Evolutionary conservation across 1,140 invertebrate species (phyloP), one percentile per base, ranked within the genome.

Genomic region (Trichonephila clavipes): DNA sequence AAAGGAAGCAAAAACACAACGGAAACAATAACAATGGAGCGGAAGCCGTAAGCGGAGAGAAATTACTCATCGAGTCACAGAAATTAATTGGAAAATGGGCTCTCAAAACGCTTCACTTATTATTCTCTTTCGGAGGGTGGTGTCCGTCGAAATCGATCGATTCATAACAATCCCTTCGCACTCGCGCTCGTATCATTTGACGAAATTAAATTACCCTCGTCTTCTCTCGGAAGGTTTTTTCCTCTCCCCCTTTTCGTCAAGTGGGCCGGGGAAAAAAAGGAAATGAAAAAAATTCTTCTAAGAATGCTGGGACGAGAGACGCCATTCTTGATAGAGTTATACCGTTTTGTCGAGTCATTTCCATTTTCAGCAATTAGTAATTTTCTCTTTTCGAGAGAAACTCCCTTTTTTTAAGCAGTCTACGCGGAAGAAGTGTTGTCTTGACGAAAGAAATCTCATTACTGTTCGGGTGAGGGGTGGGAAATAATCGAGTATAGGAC

Each of bases 321-420:
- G 24, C 14, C 24, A 34, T 34, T 3, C 16, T 14, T 83, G 81
- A 83, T 83, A 58, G 82, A 83, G 82, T 83, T 83, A 83, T 83
- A 58, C 28, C 72, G 72, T 77, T 77, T 77, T 77, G 24, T 77
- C 72, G 51, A 59, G 44, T 83, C 82, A 83, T 83, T 83, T 83
- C 82, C 82, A 83, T 83, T 83, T 83, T 51, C 10, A 28, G 82
- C 82, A 83, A 83, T 83, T 83, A 83, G 82, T 59, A 83, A 83
- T 83, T 83, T 83, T 51, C 51, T 51, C 16, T 81, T 44, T 82
- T 82, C 0, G 77, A 8, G 77, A 51, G 19, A 21, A 14, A 19
- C 14, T 82, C 34, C 34, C 2, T 21, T 14, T 83, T n/a, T 58
- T 24, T 58, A 7, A 21, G 40, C 2, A n/a, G 0, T 7, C 7